These are phyloP conservation scores for Copidosoma aretas DNA, from an alignment of 2,888 invertebrate species.

Conservation along the genomic window DNA sequence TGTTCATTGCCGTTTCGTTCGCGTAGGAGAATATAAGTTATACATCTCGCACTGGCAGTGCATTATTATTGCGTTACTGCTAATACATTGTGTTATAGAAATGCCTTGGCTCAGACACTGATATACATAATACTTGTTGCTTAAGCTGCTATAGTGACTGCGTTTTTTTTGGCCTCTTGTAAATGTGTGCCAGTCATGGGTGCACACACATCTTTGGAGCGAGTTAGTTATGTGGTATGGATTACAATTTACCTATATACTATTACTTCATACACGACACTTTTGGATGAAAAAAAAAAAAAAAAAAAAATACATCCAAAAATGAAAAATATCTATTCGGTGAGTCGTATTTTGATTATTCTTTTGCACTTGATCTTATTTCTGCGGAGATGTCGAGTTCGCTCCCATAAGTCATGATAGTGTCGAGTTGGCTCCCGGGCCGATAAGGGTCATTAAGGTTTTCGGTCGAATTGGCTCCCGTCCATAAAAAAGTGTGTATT, in stretches of 20 bases:
- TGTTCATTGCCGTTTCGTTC: not conserved
- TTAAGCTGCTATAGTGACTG: not conserved
- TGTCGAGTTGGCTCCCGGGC: too few species aligned
- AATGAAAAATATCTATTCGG: too few species aligned
- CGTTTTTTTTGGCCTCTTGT: not conserved
- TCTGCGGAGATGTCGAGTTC: too few species aligned
- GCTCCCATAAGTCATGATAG: too few species aligned
- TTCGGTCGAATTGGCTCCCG: too few species aligned
- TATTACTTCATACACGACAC: not conserved
- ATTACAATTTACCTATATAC: not conserved
- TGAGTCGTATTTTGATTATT: too few species aligned
- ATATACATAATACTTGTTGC: not conserved
- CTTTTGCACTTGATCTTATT: too few species aligned
- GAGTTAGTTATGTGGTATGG: not conserved
- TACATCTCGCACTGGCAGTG: conserved; percentile 1
- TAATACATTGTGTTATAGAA: not conserved
- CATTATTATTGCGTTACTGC: not conserved
- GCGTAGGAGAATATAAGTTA: not conserved
- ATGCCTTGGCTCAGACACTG: not conserved
- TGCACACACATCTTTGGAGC: not conserved
- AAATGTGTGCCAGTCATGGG: not conserved
- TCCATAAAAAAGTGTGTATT: too few species aligned
- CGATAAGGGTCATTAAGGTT: too few species aligned
- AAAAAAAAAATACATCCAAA: too few species aligned
- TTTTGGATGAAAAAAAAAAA: too few species aligned